These are phyloP conservation scores for Calosoma granatense DNA, from an alignment of 1,140 invertebrate species.

Conservation along the genomic window DNA sequence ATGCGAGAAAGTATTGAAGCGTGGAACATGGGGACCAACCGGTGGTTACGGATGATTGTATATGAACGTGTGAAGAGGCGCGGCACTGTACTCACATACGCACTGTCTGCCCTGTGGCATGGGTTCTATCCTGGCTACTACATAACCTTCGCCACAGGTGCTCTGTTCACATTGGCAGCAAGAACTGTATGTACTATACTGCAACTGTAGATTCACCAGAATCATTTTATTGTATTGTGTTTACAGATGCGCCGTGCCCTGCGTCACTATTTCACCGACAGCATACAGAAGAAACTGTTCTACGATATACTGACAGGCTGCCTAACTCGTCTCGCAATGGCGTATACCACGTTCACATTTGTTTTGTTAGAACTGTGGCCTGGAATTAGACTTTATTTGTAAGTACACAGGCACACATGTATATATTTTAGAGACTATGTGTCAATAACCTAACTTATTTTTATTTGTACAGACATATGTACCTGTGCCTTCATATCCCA, in stretches of 20 bases:
- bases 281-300: slow-evolving; percentile 48
- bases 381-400: slow-evolving; percentile 27
- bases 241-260: slow-evolving; percentile 57
- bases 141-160: slow-evolving; percentile 82
- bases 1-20: slow-evolving; percentile 69
- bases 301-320: slow-evolving; percentile 73
- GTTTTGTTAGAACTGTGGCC: slow-evolving; percentile 68
- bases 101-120: slow-evolving; percentile 90
- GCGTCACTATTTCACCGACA: slow-evolving; percentile 64
- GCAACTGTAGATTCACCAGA: background rate
- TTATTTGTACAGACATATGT: slow-evolving; percentile 37
- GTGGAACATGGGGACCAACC: slow-evolving; percentile 90
- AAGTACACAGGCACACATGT: slow-evolving; percentile 15
- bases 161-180: slow-evolving; percentile 75
- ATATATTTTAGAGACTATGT: background rate
- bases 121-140: slow-evolving; percentile 98
- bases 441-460: background rate
- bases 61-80: slow-evolving; percentile 66
- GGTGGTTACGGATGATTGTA: slow-evolving; percentile 77
- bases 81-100: slow-evolving; percentile 66
- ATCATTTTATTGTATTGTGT: slow-evolving; percentile 16
- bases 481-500: slow-evolving; percentile 39
- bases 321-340: slow-evolving; percentile 69
- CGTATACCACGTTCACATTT: slow-evolving; percentile 82
- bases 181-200: slow-evolving; percentile 49